Conservation (phyloP, 2,113 vertebrate genomes). For the Tetrax tetrax region DNA sequence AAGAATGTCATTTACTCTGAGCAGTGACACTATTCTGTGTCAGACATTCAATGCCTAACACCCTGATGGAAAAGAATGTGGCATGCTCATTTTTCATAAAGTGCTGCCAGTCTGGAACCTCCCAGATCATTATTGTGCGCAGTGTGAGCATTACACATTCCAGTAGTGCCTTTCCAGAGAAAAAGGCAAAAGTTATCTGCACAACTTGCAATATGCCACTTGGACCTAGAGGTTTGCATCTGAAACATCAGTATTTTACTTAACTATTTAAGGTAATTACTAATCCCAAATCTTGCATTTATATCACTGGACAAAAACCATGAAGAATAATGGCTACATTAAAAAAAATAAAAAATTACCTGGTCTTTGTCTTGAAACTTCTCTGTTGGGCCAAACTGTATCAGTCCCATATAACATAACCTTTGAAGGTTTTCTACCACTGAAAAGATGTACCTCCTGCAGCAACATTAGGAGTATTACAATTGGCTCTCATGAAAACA, state of each 20-base stretch:
- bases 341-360: conserved; percentile 71
- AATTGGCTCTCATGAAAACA: neutral
- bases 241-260: neutral
- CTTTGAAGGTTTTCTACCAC: conserved; percentile 90
- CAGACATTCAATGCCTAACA: neutral
- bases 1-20: neutral
- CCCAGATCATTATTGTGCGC: neutral
- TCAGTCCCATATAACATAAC: conserved; percentile 90
- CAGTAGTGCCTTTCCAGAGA: neutral
- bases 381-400: conserved; percentile 90
- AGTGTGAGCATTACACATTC: neutral
- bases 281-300: neutral
- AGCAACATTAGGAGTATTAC: neutral
- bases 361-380: conserved; percentile 97
- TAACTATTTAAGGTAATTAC: neutral
- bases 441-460: conserved; percentile 89
- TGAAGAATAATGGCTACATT: neutral
- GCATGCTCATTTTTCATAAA: neutral
- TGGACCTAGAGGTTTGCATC: neutral
- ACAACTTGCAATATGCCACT: neutral
- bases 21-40: neutral
- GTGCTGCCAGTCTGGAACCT: neutral
- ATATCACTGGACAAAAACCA: neutral
- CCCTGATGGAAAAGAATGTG: neutral
- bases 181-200: neutral